Evolutionary conservation across 2,797 vertebrate genomes (phyloP), one percentile per base, ranked within the genome.

Genomic region (Rallus crepitans): DNA sequence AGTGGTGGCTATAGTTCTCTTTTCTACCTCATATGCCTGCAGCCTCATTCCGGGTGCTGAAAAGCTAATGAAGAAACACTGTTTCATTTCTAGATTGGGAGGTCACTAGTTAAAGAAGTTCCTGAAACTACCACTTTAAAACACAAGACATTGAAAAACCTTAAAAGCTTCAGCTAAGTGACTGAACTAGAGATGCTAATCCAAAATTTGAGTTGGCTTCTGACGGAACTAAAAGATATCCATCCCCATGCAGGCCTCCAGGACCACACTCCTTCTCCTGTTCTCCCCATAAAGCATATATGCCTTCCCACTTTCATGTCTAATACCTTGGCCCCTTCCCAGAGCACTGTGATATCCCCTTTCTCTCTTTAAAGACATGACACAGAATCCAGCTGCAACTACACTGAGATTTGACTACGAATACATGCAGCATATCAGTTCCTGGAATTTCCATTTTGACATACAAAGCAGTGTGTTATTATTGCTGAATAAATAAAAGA

Each of bases 401-500:
- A 87, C 28, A 20, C 76, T 25, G 68, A 84, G 47, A 71, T 84
- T 79, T 93, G 33, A 56, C 48, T 66, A 65, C 60, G 75, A 77
- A 89, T 33, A 91, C 16, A 11, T 59, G 66, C 70, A 87, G 60
- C n/a, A 0, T 81, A 91, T 87, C 68, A 70, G 59, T 45, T 79
- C 55, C 69, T 91, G 75, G 56, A 94, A 92, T 52, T 82, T 96
- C 47, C 73, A 87, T 91, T 93, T 30, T 90, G 76, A 95, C 48
- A 85, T 60, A 82, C 59, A 77, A 89, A 82, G 66, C 76, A 90
- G 59, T 14, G 28, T 59, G 7, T 59, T 92, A 55, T 60, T 65
- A 82, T 31, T 69, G 60, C 64, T 71, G 57, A 81, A 94, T 65
- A 95, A 95, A 94, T 56, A 83, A 59, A 94, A 91, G 78, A 95